A percentile compares a stretch with the other conserved stretches of the same genome.
phyloP scores from a whole-genome alignment of 2,113 vertebrate genomes.

The Puma concolor region DNA sequence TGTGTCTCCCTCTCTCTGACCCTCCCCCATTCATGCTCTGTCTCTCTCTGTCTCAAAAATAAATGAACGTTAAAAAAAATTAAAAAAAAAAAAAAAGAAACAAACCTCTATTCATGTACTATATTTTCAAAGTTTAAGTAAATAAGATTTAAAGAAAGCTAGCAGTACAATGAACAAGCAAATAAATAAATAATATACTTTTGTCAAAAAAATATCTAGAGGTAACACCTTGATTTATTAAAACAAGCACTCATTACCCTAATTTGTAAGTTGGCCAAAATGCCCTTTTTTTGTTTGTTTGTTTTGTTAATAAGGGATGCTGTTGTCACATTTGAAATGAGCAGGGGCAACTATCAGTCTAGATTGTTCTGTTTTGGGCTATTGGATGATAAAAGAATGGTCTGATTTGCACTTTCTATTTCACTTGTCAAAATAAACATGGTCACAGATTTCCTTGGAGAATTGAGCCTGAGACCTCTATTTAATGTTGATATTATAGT shows the following conservation, averaged over 20 bases:
- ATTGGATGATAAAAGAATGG: not conserved
- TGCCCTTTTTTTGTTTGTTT: not conserved
- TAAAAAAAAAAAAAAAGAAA: not conserved
- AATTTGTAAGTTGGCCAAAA: slow-evolving; percentile 9
- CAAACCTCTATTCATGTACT: not conserved
- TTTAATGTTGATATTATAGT: not conserved
- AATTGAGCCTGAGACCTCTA: not conserved
- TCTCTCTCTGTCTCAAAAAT: no score
- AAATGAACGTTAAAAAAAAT: no score
- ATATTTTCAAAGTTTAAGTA: slow-evolving; percentile 15
- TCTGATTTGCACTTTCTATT: not conserved
- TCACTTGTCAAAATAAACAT: not conserved
- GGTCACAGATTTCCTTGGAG: not conserved
- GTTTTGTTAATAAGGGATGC: not conserved
- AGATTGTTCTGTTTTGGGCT: not conserved
- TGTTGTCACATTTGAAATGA: slow-evolving; percentile 18
- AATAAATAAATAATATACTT: slow-evolving; percentile 35
- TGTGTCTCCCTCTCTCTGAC: no score
- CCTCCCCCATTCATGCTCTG: no score
- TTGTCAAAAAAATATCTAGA: not conserved
- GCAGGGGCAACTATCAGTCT: not conserved
- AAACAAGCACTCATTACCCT: not conserved
- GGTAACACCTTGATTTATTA: slow-evolving; percentile 12
- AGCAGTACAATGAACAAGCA: not conserved
- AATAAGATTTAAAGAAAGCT: slow-evolving; percentile 19